A percentile compares a stretch with the other conserved stretches of the same genome.
Evolutionary conservation across 2,113 vertebrate species (phyloP).

Genomic region (Etheostoma spectabile): DNA sequence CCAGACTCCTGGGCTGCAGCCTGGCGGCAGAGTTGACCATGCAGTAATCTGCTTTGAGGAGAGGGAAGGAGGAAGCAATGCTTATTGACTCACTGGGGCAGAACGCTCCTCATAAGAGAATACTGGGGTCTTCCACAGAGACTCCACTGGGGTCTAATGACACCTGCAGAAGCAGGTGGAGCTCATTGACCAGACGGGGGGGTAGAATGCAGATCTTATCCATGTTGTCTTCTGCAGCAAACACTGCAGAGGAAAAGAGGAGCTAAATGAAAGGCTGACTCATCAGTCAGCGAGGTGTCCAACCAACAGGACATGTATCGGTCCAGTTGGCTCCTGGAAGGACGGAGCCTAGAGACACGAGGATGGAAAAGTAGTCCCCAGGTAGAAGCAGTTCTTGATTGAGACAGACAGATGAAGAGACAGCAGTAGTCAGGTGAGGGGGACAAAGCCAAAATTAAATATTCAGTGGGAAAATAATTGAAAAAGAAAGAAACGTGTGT

Average conservation of each 20-base stretch:
- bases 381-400: background rate
- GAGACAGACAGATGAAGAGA: background rate
- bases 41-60: too few species aligned
- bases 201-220: background rate
- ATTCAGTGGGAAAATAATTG: background rate
- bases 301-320: background rate
- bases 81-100: too few species aligned
- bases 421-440: background rate
- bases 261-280: background rate
- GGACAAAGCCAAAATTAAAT: background rate
- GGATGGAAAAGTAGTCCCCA: background rate
- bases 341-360: background rate
- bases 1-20: too few species aligned
- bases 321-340: background rate
- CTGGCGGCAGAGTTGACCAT: too few species aligned
- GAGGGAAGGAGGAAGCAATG: too few species aligned
- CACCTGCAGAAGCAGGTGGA: background rate
- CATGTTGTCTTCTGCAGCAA: background rate
- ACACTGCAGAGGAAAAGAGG: background rate
- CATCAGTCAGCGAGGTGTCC: background rate
- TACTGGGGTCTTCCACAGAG: too few species aligned
- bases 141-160: background rate
- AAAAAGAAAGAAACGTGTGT: background rate
- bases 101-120: too few species aligned
- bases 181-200: background rate